A percentile compares a stretch with the other conserved stretches of the same genome.
phyloP scores from a whole-genome alignment of 2,797 vertebrate species.

The Percopsis omiscomaycus region DNA sequence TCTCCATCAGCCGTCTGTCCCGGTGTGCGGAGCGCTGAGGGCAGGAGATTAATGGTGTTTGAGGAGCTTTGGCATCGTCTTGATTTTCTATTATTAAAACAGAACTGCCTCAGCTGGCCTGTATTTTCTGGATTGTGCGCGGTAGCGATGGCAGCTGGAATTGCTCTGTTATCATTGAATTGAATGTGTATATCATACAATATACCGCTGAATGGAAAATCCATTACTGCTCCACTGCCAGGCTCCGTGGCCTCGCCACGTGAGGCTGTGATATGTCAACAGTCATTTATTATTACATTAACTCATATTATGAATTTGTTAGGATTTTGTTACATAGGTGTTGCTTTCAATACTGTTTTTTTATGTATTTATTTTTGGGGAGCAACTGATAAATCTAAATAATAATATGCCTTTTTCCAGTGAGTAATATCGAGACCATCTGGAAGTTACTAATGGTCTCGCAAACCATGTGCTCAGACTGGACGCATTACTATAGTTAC shows the following conservation, averaged over 20 bases:
- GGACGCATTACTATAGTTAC: not conserved
- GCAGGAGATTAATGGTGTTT: slow-evolving; percentile 72
- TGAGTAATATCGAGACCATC: not conserved
- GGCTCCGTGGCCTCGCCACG: not conserved
- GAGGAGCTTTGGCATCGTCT: slow-evolving; percentile 63
- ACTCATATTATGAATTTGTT: no score
- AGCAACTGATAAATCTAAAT: slow-evolving; percentile 9
- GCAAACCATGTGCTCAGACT: not conserved
- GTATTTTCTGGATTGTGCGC: slow-evolving; percentile 52
- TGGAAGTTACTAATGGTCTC: not conserved
- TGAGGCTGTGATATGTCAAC: no score
- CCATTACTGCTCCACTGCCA: slow-evolving; percentile 33
- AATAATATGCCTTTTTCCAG: not conserved
- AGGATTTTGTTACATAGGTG: no score
- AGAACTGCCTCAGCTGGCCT: slow-evolving; percentile 46
- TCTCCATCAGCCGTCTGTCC: slow-evolving; percentile 54
- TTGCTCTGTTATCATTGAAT: slow-evolving; percentile 64
- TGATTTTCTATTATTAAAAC: slow-evolving; percentile 75
- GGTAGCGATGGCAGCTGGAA: slow-evolving; percentile 54
- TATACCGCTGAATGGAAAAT: slow-evolving; percentile 47
- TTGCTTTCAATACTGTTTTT: slow-evolving; percentile 11
- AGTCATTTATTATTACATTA: no score
- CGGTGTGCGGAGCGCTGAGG: slow-evolving; percentile 48
- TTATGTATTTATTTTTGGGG: not conserved
- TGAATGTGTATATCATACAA: slow-evolving; percentile 63